Conservation (phyloP, 2,797 vertebrate species). For the Falco novaeseelandiae region DNA sequence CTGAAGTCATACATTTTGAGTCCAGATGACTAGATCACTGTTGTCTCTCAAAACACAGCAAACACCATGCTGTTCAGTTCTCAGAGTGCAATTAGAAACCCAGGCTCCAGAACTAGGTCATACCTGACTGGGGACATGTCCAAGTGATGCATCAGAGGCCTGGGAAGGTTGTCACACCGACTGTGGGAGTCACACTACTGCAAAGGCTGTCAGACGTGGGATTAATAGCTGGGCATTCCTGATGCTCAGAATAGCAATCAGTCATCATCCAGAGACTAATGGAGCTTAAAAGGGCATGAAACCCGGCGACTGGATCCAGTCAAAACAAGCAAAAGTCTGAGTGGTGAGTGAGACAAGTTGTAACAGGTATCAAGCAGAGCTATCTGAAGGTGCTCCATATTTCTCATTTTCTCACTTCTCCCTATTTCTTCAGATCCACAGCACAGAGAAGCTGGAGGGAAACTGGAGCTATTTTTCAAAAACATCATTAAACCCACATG, state of each 20-base stretch:
- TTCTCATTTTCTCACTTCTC: background rate
- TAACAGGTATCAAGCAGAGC: background rate
- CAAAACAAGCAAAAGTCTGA: slow-evolving; percentile 16
- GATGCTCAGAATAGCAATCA: slow-evolving; percentile 11
- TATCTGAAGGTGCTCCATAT: background rate
- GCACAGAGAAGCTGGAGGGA: background rate
- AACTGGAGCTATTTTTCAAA: background rate
- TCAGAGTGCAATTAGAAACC: background rate
- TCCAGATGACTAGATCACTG: background rate
- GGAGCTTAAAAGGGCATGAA: slow-evolving; percentile 23
- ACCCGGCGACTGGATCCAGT: background rate
- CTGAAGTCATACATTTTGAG: background rate
- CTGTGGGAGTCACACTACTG: background rate
- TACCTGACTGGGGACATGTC: background rate
- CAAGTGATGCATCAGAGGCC: background rate
- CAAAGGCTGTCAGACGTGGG: background rate
- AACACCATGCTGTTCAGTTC: background rate
- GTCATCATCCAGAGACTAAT: background rate
- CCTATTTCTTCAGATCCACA: background rate
- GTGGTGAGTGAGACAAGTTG: background rate
- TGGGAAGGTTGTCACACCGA: background rate
- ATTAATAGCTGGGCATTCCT: slow-evolving; percentile 12
- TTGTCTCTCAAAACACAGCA: background rate
- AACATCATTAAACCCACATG: background rate
- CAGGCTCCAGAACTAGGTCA: background rate